Base-by-base conservation (phyloP, 2,113 vertebrate species). In the Vimba vimba region DNA sequence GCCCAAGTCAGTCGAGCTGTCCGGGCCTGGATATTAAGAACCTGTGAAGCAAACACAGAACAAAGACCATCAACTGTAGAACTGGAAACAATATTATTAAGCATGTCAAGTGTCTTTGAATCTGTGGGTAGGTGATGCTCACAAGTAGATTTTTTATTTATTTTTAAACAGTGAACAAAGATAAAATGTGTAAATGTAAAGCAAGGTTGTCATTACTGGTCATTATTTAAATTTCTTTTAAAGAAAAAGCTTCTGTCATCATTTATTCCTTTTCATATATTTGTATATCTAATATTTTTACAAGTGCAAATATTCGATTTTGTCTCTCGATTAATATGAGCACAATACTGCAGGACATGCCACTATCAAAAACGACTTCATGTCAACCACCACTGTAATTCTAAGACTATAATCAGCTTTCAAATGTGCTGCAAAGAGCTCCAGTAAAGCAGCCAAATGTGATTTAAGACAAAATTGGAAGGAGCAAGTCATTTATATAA, bases 1-100 rank as follows among this genome's bases (percentile, higher is more conserved):
- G 94, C 93, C 98, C 98, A 99, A 75, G 96, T 96, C 74, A 99
- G 92, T 30, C 95, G 91, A 75, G 96, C 97, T 3, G 96, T 91
- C 89, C 97, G 95, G 2, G 97, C 96, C 89, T 99, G 97, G 90
- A 99, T 94, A 83, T 97, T 97, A 27, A 97, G 96, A 85, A 98
- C 96, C 98, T 99, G 74, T 0, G 79, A 66, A 87, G 60, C 30
- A 68, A 13, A 57, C 39, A 76, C 39, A 80, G 19, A 68, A 17
- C 17, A 73, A 73, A 59, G 21, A 79, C 10, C 23, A 52, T 76
- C 5, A 4, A 50, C 47, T 50, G 13, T 50, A 76, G 3, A 76
- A 27, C 13, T 2, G 12, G 10, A 74, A 52, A 47, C 74, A 30
- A 76, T 52, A 52, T 47, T 52, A 76, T 47, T 4, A 10, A 25